Evolutionary conservation across 2,797 vertebrate genomes (phyloP).

Genomic region (Halcyon chelicuti): DNA sequence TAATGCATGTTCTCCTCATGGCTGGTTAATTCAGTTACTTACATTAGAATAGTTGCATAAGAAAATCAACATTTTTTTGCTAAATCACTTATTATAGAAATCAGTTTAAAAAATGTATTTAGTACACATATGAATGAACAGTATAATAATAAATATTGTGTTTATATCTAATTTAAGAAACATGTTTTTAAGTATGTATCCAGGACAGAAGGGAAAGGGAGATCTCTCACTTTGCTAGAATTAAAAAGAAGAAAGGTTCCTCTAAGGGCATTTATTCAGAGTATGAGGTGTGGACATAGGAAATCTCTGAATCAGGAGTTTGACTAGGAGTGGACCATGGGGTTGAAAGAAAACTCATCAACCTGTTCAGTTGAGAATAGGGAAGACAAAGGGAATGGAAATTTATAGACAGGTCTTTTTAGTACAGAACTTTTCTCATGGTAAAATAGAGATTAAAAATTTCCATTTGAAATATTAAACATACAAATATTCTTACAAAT

Average conservation of each 20-base stretch:
- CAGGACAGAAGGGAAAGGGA: background rate
- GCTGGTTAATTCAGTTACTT: constrained; percentile 61
- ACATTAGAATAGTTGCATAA: constrained; percentile 54
- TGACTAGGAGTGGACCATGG: background rate
- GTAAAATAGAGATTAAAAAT: background rate
- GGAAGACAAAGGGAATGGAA: background rate
- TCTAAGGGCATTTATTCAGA: background rate
- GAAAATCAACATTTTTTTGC: constrained; percentile 26
- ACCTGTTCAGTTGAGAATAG: background rate
- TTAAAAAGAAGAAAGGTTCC: background rate
- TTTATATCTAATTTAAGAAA: constrained; percentile 30
- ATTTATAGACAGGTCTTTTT: background rate
- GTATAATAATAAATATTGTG: background rate
- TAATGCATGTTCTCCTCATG: constrained; percentile 36
- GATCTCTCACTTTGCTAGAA: background rate
- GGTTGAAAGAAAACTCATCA: background rate
- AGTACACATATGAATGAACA: constrained; percentile 24
- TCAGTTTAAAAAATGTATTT: background rate
- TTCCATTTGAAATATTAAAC: background rate
- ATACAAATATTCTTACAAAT: background rate
- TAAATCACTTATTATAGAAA: constrained; percentile 32
- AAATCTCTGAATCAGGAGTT: background rate
- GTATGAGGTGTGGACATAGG: background rate
- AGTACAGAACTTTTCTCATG: background rate
- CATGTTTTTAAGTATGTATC: background rate